A percentile compares a stretch with the other conserved stretches of the same genome.
Conservation (phyloP, 2,797 vertebrate genomes). For the Glossophaga mutica region DNA sequence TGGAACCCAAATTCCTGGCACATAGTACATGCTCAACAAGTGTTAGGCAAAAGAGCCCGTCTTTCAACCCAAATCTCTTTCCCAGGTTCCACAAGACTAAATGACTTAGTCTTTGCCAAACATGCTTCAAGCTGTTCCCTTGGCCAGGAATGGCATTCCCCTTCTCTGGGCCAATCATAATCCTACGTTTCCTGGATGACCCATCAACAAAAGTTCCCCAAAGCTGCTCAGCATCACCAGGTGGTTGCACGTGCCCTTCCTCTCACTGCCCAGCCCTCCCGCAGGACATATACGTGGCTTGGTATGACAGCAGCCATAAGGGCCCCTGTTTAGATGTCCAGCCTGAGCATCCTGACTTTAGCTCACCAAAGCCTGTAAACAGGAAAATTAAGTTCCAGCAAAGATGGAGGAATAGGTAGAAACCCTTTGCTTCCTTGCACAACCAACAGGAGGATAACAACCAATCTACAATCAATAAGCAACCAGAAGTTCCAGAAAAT, state of each 20-base stretch:
- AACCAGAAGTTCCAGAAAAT: too few species aligned
- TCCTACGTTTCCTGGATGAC: background rate
- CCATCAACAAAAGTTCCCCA: background rate
- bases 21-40: background rate
- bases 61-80: background rate
- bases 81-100: background rate
- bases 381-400: background rate
- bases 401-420: too few species aligned
- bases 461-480: too few species aligned
- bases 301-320: background rate
- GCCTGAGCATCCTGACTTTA: background rate
- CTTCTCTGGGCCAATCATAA: background rate
- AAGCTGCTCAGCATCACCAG: rapidly evolving
- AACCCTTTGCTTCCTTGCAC: too few species aligned
- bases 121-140: background rate
- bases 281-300: rapidly evolving
- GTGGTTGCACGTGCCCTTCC: background rate
- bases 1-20: background rate
- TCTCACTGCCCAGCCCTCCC: background rate
- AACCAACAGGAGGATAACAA: too few species aligned
- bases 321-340: background rate
- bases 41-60: background rate
- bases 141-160: background rate
- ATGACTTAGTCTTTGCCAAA: background rate
- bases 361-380: background rate